Base-by-base conservation (phyloP, 2,888 invertebrate species). In the Ligdia adustata region DNA sequence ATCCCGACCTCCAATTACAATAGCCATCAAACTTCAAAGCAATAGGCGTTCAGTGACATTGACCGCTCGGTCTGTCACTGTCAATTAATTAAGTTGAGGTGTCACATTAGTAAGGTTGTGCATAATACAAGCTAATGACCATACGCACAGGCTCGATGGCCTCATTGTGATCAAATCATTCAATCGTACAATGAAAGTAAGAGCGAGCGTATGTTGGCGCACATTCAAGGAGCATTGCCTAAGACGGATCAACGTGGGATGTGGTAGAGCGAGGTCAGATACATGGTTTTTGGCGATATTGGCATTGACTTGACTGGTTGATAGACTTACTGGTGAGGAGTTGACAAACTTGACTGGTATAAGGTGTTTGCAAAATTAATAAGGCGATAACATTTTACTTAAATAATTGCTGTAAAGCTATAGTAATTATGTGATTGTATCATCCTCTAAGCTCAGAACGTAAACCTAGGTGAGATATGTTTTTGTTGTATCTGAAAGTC, bases 181-280 rank as follows among this genome's bases (percentile, higher is more conserved):
- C 60, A 70, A 72, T 72, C 60, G 79, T 76, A 80, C 81, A 82
- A 82, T 79, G 84, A 84, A 85, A 85, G 84, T 85, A 74, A 82
- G 79, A 76, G 76, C 67, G 62, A 3, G 40, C 62, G 63, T 61
- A 75, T 71, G 80, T 79, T 79, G 81, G 84, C 79, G 80, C 79
- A 69, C 62, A 64, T 66, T 81, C 83, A 86, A 85, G 81, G 79
- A 75, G 76, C 64, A 64, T 82, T 80, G 76, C 80, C 75, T 75
- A 80, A 82, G 76, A 54, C 55, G 63, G 65, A 42, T 43, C 67
- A 39, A 79, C 78, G 85, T 88, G 85, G 86, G 87, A 75, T 69
- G 82, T 73, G 76, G 75, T 61, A 60, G 70, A 53, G 51, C 72
- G 74, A 76, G 75, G 77, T 59, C 70, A 45, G 34, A 13, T 31